These are phyloP conservation scores for Neosilurus hyrtlii DNA, from an alignment of 2,797 vertebrate genomes.

Conservation along the genomic window DNA sequence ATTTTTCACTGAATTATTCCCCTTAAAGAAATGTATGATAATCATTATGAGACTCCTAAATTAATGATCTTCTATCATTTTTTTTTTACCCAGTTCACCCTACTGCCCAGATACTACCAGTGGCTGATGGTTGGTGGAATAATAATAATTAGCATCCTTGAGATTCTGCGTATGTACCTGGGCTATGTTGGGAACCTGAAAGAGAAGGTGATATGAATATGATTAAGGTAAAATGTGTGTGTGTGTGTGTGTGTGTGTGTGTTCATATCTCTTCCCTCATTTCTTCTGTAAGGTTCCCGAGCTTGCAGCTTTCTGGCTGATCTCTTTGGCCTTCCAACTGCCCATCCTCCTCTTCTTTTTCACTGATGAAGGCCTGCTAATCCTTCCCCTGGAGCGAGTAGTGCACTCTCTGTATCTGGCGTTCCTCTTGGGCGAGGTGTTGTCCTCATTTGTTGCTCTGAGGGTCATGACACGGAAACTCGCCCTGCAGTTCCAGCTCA, in stretches of 20 bases:
- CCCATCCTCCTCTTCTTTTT: conserved; percentile 85
- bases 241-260: conserved; percentile 3
- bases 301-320: conserved; percentile 82
- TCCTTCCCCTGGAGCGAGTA: conserved; percentile 77
- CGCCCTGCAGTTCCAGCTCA: conserved; percentile 75
- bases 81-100: conserved; percentile 67
- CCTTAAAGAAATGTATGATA: neutral
- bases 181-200: conserved; percentile 84
- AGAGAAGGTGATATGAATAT: conserved; percentile 74
- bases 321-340: conserved; percentile 82
- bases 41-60: neutral
- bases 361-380: conserved; percentile 71
- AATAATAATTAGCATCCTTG: conserved; percentile 72
- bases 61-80: neutral
- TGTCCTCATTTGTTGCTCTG: conserved; percentile 73
- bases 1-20: neutral
- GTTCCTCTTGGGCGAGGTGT: conserved; percentile 73
- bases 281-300: conserved; percentile 77
- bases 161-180: conserved; percentile 78
- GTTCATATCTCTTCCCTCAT: neutral
- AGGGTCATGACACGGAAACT: conserved; percentile 78
- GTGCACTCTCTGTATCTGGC: conserved; percentile 74
- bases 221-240: conserved; percentile 27
- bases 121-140: conserved; percentile 75
- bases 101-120: conserved; percentile 81